Percentiles rank a stretch among this genome's conserved stretches.
These are phyloP conservation scores for Agonopterix alstromeriana DNA, from an alignment of 2,888 invertebrate species.

Conservation along the genomic window DNA sequence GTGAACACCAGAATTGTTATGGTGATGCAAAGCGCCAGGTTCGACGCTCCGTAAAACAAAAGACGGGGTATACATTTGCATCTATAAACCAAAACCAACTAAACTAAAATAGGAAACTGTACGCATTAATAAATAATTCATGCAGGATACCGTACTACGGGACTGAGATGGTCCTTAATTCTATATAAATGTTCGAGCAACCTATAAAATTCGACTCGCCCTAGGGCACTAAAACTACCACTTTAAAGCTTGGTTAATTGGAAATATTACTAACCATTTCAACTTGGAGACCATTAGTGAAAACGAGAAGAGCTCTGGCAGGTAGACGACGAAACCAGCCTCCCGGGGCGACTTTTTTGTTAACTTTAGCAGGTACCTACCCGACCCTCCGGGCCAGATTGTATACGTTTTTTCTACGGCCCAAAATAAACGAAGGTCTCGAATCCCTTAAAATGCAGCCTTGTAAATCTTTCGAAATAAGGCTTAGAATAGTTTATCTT, in stretches of 20 bases:
- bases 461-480: constrained; percentile 19
- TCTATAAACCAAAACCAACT: constrained; percentile 29
- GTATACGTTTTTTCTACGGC: constrained; percentile 36
- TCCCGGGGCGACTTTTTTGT: constrained; percentile 54
- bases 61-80: constrained; percentile 47
- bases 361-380: constrained; percentile 62
- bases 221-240: constrained; percentile 47
- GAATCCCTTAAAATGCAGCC: constrained; percentile 1
- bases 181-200: constrained; percentile 23
- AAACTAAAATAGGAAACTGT: constrained; percentile 29
- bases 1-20: constrained; percentile 65
- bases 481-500: constrained; percentile 14
- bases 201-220: constrained; percentile 58
- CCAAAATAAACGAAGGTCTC: constrained; percentile 23
- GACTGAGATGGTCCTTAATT: constrained; percentile 19
- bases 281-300: constrained; percentile 55
- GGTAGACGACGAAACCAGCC: constrained; percentile 58
- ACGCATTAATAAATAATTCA: constrained; percentile 51
- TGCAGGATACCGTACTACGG: constrained; percentile 19
- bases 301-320: constrained; percentile 54
- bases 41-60: constrained; percentile 58
- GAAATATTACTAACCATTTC: constrained; percentile 56
- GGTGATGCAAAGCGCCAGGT: constrained; percentile 53
- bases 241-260: constrained; percentile 59
- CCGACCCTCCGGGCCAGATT: constrained; percentile 48